Percentiles rank a stretch among this genome's conserved stretches.
These are phyloP conservation scores for Petromus typicus DNA, from an alignment of 2,113 vertebrate genomes.

Conservation along the genomic window DNA sequence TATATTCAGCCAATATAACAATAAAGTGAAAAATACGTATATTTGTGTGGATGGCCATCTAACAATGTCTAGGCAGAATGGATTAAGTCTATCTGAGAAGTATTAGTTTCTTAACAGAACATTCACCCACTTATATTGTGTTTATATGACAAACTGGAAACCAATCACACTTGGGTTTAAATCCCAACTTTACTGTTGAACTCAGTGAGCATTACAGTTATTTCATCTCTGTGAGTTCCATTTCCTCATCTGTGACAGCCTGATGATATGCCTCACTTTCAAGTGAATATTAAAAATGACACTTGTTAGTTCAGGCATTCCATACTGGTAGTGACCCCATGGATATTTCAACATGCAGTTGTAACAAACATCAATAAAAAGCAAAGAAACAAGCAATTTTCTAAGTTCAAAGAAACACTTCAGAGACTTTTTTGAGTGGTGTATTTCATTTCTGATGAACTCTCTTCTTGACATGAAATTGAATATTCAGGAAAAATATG, in stretches of 20 bases:
- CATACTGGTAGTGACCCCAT: neutral
- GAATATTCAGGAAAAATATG: constrained; percentile 64
- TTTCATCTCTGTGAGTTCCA: neutral
- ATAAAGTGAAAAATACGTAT: neutral
- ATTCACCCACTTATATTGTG: neutral
- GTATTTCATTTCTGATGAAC: constrained; percentile 41
- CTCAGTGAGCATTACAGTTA: constrained; percentile 29
- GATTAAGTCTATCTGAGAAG: neutral
- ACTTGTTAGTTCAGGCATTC: neutral
- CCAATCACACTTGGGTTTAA: neutral
- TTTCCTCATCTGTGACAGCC: neutral
- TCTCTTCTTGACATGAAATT: constrained; percentile 7
- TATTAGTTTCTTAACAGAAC: neutral
- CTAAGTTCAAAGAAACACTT: constrained; percentile 45
- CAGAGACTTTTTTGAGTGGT: neutral
- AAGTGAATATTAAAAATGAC: neutral
- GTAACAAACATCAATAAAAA: neutral
- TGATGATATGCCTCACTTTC: neutral
- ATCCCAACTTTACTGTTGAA: neutral
- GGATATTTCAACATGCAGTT: neutral
- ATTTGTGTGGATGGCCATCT: neutral
- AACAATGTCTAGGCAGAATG: neutral
- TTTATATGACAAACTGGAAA: neutral
- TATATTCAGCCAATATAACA: neutral
- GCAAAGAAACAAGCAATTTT: constrained; percentile 28